Conservation (phyloP, 53 echinoderm and acorn worm species). For the Mesocentrotus franciscanus region DNA sequence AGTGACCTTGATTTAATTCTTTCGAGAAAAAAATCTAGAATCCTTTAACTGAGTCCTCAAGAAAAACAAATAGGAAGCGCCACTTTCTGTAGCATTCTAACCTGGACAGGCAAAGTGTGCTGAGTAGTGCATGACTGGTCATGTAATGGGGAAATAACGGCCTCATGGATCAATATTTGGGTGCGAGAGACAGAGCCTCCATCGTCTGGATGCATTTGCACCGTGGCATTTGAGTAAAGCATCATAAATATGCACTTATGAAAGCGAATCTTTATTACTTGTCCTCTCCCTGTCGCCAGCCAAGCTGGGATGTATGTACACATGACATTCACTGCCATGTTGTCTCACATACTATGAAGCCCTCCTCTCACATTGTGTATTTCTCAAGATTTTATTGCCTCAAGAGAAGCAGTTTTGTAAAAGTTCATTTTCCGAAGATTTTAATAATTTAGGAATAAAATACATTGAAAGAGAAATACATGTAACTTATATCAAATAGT, state of each 20-base stretch:
- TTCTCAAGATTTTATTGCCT: background rate
- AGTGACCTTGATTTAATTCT: background rate
- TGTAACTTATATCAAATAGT: too few relatives aligned
- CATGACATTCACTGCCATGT: background rate
- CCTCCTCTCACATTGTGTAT: background rate
- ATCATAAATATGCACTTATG: conserved; percentile 49
- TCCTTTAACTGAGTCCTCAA: background rate
- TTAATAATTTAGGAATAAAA: too few relatives aligned
- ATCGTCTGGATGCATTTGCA: conserved; percentile 28
- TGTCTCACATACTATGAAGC: background rate
- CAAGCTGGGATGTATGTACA: background rate
- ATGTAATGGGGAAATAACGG: conserved; percentile 15
- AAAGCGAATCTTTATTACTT: conserved; percentile 40
- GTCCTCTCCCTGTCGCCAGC: conserved; percentile 2
- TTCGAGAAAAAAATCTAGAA: background rate
- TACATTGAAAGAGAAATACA: too few relatives aligned
- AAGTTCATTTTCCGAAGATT: too few relatives aligned
- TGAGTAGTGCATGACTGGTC: conserved; percentile 15
- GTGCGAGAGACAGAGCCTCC: conserved; percentile 13
- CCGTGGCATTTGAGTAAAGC: conserved; percentile 40
- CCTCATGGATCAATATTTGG: conserved; percentile 45
- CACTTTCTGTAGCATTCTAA: background rate
- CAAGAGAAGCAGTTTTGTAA: too few relatives aligned
- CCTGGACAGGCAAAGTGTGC: background rate
- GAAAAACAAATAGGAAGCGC: conserved; percentile 7